phyloP scores from a whole-genome alignment of 2,113 vertebrate genomes.

The Trematocara macrostoma region DNA sequence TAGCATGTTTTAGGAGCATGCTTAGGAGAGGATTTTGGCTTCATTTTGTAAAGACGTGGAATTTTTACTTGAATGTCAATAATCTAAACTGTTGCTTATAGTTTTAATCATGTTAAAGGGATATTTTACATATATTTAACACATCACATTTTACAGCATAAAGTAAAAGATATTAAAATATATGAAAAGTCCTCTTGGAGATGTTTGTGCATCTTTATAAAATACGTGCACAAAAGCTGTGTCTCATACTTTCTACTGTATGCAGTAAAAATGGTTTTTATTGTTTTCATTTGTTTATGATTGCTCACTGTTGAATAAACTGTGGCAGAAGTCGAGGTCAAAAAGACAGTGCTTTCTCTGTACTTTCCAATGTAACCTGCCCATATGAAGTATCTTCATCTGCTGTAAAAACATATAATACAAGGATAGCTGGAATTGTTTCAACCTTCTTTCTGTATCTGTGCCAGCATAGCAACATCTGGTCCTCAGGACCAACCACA shows the following conservation, averaged over 20 bases:
- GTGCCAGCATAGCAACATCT: background rate
- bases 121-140: background rate
- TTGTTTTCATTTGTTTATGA: background rate
- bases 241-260: rapidly evolving
- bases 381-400: background rate
- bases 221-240: rapidly evolving
- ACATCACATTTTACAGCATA: background rate
- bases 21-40: background rate
- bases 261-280: background rate
- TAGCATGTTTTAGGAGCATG: background rate
- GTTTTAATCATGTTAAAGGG: rapidly evolving
- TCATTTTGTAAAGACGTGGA: background rate
- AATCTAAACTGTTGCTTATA: background rate
- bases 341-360: background rate
- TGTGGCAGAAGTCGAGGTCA: background rate
- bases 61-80: background rate
- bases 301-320: background rate
- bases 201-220: background rate
- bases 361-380: background rate
- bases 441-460: background rate
- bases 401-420: background rate
- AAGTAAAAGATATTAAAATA: background rate
- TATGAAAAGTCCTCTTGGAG: background rate
- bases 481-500: background rate
- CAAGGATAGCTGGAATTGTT: background rate